Evolutionary conservation across 2,113 vertebrate genomes (phyloP).

Genomic region (Marcusenius ussheri): DNA sequence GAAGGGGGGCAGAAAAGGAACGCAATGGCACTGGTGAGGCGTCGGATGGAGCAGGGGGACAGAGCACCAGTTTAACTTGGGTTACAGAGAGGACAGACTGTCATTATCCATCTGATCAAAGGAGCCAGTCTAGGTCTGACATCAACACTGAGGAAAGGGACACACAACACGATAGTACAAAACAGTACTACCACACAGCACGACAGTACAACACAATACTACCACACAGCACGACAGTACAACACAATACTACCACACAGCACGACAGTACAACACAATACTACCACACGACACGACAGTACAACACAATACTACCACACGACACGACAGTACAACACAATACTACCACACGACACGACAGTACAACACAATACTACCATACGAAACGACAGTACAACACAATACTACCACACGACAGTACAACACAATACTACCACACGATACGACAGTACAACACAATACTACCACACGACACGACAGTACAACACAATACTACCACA

Average conservation of each 20-base stretch:
- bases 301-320: no score
- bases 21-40: neutral
- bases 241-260: neutral
- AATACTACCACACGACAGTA: neutral
- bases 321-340: no score
- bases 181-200: neutral
- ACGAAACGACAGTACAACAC: no score
- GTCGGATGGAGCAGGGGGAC: neutral
- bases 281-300: no score
- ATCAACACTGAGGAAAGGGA: neutral
- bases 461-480: neutral
- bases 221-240: neutral
- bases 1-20: conserved; percentile 15
- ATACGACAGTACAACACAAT: neutral
- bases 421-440: no score
- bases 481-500: neutral
- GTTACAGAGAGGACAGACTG: neutral
- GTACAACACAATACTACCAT: neutral
- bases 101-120: neutral
- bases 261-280: neutral
- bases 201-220: neutral
- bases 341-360: neutral
- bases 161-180: neutral
- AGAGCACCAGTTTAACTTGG: neutral
- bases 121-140: neutral